These are phyloP conservation scores for Paramormyrops kingsleyae DNA, from an alignment of 2,113 vertebrate genomes.

Conservation along the genomic window DNA sequence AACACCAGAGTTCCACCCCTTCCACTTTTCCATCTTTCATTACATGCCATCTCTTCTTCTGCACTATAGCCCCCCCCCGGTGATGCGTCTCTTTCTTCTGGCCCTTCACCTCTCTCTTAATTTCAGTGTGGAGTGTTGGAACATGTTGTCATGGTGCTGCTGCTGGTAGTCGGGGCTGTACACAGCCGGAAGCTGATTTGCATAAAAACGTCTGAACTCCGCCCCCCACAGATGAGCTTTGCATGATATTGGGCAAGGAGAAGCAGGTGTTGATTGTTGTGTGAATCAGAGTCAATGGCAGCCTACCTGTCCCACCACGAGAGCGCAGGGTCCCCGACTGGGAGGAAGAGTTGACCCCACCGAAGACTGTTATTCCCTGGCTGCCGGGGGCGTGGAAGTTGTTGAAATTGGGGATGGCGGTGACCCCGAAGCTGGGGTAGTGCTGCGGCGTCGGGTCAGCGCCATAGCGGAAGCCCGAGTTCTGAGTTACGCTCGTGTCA, in stretches of 20 bases:
- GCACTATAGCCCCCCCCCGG: background rate
- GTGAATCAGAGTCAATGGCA: background rate
- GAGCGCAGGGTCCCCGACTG: constrained; percentile 90
- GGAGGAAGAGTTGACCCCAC: constrained; percentile 91
- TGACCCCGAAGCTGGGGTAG: constrained; percentile 92
- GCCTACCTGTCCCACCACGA: constrained; percentile 84
- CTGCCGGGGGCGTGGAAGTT: constrained; percentile 85
- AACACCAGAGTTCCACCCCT: background rate
- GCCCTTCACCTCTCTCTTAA: background rate
- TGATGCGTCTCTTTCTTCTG: background rate
- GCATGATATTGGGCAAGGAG: background rate
- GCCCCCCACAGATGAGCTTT: background rate
- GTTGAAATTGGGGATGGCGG: constrained; percentile 97
- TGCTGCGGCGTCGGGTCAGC: constrained; percentile 97
- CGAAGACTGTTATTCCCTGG: constrained; percentile 91
- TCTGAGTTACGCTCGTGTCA: constrained; percentile 89
- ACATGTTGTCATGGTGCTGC: background rate
- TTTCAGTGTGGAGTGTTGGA: background rate
- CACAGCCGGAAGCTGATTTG: background rate
- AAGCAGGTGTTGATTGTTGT: background rate
- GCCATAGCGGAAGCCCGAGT: constrained; percentile 93
- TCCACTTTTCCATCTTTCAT: background rate
- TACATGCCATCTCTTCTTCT: background rate
- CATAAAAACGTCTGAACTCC: background rate
- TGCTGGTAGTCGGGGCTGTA: background rate